Evolutionary conservation across 2,888 invertebrate genomes (phyloP), one percentile per base, ranked within the genome.

Genomic region (Leptura quadrifasciata): DNA sequence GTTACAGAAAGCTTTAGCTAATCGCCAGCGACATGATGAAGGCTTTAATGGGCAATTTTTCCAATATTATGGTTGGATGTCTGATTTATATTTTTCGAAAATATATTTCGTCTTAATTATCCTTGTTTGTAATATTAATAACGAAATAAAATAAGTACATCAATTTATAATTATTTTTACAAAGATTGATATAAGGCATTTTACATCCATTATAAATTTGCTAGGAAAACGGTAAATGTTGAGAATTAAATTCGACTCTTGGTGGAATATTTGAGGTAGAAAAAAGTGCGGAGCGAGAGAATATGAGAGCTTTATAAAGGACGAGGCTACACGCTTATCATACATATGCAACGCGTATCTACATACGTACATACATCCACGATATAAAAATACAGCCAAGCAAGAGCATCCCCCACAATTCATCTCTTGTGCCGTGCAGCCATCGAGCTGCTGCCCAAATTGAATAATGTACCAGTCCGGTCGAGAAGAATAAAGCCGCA

Each of bases 341-440:
- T 88, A 86, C 87, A 88, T 88, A 88, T 88, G 88, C 87, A 88
- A 88, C 86, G 87, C 86, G 85, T 88, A 88, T 87, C 86, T 87
- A 87, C 86, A 86, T 86, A 86, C 86, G 85, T 85, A 85, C 84
- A 85, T 85, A 87, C 85, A 86, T 84, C 84, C 85, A 83, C 85
- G 85, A 87, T 87, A 86, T 86, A 86, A 87, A 87, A 87, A 87
- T 87, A 86, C 84, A 79, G 82, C 71, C 67, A 80, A 79, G 78
- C 80, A 76, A 72, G 77, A 81, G 81, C 81, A 80, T 82, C 84
- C 84, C 86, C 82, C 85, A 84, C 87, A 86, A 85, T 87, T 87
- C 87, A 86, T 87, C 81, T 85, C 80, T 78, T 78, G 61, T 61
- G 71, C 71, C 52, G 52, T 61, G 71, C 71, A 61, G 79, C 76